These are phyloP conservation scores for Formica aserva DNA, from an alignment of 2,888 invertebrate genomes.

Conservation along the genomic window DNA sequence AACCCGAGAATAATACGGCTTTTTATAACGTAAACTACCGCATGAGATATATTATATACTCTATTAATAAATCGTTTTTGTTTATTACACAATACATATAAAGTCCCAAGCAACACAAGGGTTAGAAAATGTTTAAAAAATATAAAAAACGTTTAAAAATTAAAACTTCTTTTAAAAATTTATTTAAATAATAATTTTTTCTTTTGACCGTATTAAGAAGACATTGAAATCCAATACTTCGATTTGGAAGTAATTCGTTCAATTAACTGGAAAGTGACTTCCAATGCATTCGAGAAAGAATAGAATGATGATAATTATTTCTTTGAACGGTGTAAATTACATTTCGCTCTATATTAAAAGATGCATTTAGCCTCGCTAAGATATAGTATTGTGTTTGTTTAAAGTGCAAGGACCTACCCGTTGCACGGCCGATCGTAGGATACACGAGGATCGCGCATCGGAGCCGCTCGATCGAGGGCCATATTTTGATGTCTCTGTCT, in stretches of 20 bases:
- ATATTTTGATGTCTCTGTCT: slow-evolving; percentile 90
- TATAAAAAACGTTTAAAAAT: background rate
- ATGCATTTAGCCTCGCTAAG: background rate
- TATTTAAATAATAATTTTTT: slow-evolving; percentile 9
- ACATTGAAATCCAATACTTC: background rate
- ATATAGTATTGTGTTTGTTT: slow-evolving; percentile 47
- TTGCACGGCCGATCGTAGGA: slow-evolving; percentile 83
- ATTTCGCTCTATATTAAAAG: slow-evolving; percentile 7
- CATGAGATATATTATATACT: background rate
- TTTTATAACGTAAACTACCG: slow-evolving; percentile 31
- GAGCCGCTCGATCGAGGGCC: slow-evolving; percentile 88
- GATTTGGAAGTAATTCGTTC: slow-evolving; percentile 9
- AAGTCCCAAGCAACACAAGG: background rate
- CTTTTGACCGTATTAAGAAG: background rate
- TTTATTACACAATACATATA: background rate
- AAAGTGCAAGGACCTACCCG: slow-evolving; percentile 81
- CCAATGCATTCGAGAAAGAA: slow-evolving; percentile 5
- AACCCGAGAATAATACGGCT: slow-evolving; percentile 38
- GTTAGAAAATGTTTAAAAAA: background rate
- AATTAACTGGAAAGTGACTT: slow-evolving; percentile 40
- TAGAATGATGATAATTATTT: slow-evolving; percentile 25
- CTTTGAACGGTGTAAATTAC: slow-evolving; percentile 16
- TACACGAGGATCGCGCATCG: slow-evolving; percentile 84
- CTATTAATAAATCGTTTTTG: slow-evolving; percentile 19
- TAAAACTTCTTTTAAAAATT: background rate